Conservation (phyloP, 2,888 invertebrate genomes). For the Mythimna lalbum region DNA sequence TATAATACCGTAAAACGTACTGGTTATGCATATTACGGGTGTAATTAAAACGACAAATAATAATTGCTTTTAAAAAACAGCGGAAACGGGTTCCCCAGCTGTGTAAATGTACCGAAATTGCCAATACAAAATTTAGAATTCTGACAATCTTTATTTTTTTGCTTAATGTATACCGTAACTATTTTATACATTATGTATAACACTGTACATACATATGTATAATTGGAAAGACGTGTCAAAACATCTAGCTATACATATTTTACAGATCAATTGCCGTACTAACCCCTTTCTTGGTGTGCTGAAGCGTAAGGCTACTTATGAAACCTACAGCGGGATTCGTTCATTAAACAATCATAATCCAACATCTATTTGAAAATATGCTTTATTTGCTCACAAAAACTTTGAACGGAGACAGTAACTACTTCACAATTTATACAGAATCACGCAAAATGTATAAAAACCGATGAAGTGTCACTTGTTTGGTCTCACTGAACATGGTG, state of each 20-base stretch:
- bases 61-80: constrained; percentile 13
- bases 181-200: constrained; percentile 54
- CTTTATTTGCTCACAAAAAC: constrained; percentile 37
- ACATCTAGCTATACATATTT: constrained; percentile 33
- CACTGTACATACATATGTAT: constrained; percentile 51
- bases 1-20: constrained; percentile 22
- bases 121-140: constrained; percentile 43
- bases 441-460: constrained; percentile 3
- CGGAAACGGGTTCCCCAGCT: constrained; percentile 20
- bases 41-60: constrained; percentile 14
- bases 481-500: constrained; percentile 8
- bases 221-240: constrained; percentile 47
- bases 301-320: constrained; percentile 34
- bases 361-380: constrained; percentile 28
- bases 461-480: constrained; percentile 4
- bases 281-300: constrained; percentile 19
- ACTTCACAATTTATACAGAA: constrained; percentile 23
- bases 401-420: constrained; percentile 3
- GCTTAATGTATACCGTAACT: constrained; percentile 43
- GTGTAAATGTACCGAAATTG: constrained; percentile 17
- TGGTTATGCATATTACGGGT: constrained; percentile 8
- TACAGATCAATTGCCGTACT: constrained; percentile 26
- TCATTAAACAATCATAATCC: constrained; percentile 28
- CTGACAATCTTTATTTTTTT: constrained; percentile 33
- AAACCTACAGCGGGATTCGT: constrained; percentile 21